Evolutionary conservation across 2,113 vertebrate species (phyloP), one percentile per base, ranked within the genome.

Genomic region (Amazona vittata): DNA sequence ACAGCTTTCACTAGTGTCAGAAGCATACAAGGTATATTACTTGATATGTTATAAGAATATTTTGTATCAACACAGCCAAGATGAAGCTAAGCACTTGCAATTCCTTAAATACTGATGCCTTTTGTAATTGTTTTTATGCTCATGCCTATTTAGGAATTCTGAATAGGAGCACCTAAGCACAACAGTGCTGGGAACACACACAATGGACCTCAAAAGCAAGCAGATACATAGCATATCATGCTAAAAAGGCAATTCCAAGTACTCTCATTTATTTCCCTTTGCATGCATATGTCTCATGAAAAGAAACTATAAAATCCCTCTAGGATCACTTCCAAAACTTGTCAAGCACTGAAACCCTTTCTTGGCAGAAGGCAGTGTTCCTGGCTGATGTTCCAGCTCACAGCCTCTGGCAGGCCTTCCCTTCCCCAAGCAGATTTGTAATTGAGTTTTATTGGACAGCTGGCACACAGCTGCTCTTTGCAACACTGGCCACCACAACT

Each of bases 401-500:
- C 33, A 50, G 67, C 39, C 73, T 73, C 90, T 80, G 76, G 80
- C 80, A 86, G 35, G 39, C 57, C 15, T 55, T n/a, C 39, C 52
- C 46, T 39, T 83, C 73, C 57, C 77, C 64, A 31, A 20, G 68
- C 57, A 64, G 43, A 53, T 43, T 26, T 89, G 63, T 33, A 68
- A 80, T 17, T 0, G 0, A 31, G 83, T 52, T 77, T 67, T 68
- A 53, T 37, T 26, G 53, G 65, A 68, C 86, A 94, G 92, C 83
- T 90, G 83, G 83, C 83, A 89, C 26, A 67, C 94, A 95, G 86
- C 86, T 90, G 69, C 82, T 92, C 82, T 26, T 11, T 14, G 28
- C 86, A 78, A 25, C 1, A 0, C 67, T 59, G 71, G 41, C 83
- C 67, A 75, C 31, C 73, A 44, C 68, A 79, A 37, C 37, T 33